Base-by-base conservation (phyloP, 2,888 invertebrate genomes). In the Drosophila algonquin region DNA sequence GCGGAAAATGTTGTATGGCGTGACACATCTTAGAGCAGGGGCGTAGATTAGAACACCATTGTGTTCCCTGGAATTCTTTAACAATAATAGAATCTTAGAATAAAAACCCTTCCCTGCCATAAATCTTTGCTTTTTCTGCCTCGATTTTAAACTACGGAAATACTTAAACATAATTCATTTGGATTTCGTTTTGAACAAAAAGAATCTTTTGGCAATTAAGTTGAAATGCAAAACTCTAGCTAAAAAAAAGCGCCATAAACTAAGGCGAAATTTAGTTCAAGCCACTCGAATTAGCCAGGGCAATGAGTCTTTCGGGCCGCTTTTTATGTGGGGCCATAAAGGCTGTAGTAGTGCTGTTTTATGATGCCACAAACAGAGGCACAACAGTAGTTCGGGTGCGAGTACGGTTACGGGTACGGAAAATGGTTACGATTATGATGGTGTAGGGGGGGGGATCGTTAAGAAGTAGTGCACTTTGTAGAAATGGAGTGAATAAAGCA, bases 391-490 rank as follows among this genome's bases (percentile, higher is more conserved):
- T n/a, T n/a, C 27, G 27, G 27, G 6, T 27, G 6, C 6, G 21
- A 27, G 24, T 4, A 24, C 24, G 24, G 24, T 2, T 24, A 24
- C 24, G 24, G n/a, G n/a, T n/a, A n/a, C n/a, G n/a, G n/a, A n/a
- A n/a, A n/a, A n/a, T n/a, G 24, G 24, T 12, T 48, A 40, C n/a
- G 27, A 47, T 24, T 27, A 27, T 9, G 55, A n/a, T 30, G 40
- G 57, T 64, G 53, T 72, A 72, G 64, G 69, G 3, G 21, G 40
- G 71, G 63, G 74, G 69, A 77, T 79, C 84, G 76, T 82, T 86
- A 81, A 77, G 73, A 48, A 77, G 63, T 77, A 77, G 63, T 77
- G 81, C 72, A 73, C 79, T 79, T 85, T 78, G 82, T 76, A 71
- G 67, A 67, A 67, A 57, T 65, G 46, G 50, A 45, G 51, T 73